phyloP scores from a whole-genome alignment of 2,797 vertebrate genomes.

The Hapalemur alaotrensis region DNA sequence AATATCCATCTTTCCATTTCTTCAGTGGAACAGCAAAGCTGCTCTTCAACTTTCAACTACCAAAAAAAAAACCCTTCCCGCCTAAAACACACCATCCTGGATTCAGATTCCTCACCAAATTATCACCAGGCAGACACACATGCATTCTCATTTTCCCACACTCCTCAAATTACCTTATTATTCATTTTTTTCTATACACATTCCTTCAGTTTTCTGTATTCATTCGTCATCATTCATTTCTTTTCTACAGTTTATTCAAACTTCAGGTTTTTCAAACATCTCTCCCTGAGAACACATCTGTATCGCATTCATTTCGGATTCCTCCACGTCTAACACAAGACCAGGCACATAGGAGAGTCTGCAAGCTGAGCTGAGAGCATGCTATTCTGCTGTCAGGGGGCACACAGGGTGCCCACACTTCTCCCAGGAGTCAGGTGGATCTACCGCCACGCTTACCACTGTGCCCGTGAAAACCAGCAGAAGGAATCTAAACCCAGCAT shows the following conservation, averaged over 20 bases:
- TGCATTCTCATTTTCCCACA: not conserved
- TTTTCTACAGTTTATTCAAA: not conserved
- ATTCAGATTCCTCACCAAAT: not conserved
- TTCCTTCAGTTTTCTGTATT: too few species aligned
- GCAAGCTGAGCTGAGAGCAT: too few species aligned
- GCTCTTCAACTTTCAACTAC: not conserved
- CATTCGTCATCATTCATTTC: not conserved
- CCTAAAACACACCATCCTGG: not conserved
- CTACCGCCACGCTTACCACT: not conserved
- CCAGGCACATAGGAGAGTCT: not conserved
- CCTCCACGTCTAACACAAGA: not conserved
- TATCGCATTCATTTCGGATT: not conserved
- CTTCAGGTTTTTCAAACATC: not conserved
- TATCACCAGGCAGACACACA: not conserved
- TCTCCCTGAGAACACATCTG: not conserved
- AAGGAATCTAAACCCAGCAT: not conserved
- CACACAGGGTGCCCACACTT: fast-evolving
- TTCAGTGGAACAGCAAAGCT: not conserved
- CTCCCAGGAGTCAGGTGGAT: not conserved
- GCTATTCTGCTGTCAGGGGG: not conserved
- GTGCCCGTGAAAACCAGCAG: not conserved
- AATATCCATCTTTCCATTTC: not conserved
- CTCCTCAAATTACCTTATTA: not conserved
- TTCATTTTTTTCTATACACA: not conserved
- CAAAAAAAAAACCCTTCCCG: not conserved